Evolutionary conservation across 2,888 invertebrate species (phyloP), one percentile per base, ranked within the genome.

Genomic region (Xanthostigma xanthostigma): DNA sequence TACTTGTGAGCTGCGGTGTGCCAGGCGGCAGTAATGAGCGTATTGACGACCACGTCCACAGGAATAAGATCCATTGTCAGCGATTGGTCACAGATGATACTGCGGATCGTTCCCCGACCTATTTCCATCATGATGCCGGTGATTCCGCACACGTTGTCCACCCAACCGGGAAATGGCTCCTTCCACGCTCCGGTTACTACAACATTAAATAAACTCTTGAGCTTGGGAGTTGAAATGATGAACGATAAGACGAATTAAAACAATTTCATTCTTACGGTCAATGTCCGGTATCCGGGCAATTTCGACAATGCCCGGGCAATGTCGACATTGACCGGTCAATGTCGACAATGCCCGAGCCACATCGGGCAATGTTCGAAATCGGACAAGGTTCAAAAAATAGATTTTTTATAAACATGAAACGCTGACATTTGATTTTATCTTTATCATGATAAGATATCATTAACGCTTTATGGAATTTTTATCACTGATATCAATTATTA

Each of bases 1-100:
- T 52, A 64, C 63, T 60, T 62, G 49, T 63, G 58, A 2, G 61
- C 60, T 8, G 58, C 60, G 2, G 63, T 65, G 57, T 83, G 80
- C 85, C 92, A 91, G 0, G 88, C 88, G 1, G 88, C 84, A 33
- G 87, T 76, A 49, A 95, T 84, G 62, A 94, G 75, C 35, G 84
- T 82, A 66, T 93, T 93, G 47, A 90, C 86, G 1, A 92, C 90
- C 60, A 88, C 75, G 64, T 96, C 96, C 0, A 96, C 93, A 0
- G 96, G 95, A 34, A 96, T 83, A 47, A 94, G 72, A 64, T 96
- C 94, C 46, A 93, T 86, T 6, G 82, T 77, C 41, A 81, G 76
- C 36, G 78, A 69, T 53, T 79, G 74, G 47, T 85, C 76, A 51
- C 89, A 89, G 46, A 83, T 71, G 64, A 93, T 87, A 33, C 78